Evolutionary conservation across 1,140 invertebrate genomes (phyloP).

Genomic region (Philopotamus ludificatus): DNA sequence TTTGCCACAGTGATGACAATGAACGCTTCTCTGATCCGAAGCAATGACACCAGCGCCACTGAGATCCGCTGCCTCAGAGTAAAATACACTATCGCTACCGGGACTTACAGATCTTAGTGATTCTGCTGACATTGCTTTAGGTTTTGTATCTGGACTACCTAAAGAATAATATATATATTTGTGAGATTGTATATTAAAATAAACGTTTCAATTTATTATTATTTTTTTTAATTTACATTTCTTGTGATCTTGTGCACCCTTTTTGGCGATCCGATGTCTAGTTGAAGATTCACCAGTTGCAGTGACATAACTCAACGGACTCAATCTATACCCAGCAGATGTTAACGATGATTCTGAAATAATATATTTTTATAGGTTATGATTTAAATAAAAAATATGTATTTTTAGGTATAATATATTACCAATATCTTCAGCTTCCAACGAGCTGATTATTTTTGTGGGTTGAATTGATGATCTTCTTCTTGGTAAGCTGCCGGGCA

Average conservation of each 20-base stretch:
- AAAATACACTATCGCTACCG: conserved; percentile 85
- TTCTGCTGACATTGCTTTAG: conserved; percentile 82
- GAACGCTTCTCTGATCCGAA: conserved; percentile 53
- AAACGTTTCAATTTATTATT: neutral
- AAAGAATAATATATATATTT: conserved; percentile 6
- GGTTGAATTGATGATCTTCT: conserved; percentile 62
- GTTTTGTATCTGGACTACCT: conserved; percentile 52
- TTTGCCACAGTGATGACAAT: conserved; percentile 79
- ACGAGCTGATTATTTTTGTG: conserved; percentile 50
- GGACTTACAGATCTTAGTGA: conserved; percentile 80
- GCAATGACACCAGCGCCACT: conserved; percentile 43
- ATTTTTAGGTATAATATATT: neutral
- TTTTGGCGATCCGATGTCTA: conserved; percentile 35
- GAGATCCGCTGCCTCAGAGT: conserved; percentile 71
- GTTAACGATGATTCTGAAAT: conserved; percentile 39
- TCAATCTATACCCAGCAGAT: conserved; percentile 39
- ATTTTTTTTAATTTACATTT: neutral
- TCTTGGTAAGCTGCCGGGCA: conserved; percentile 65
- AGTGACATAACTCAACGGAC: conserved; percentile 38
- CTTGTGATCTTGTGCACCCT: conserved; percentile 13
- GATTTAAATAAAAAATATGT: neutral
- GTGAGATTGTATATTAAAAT: neutral
- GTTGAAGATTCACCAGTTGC: conserved; percentile 24
- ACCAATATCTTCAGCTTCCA: conserved; percentile 57
- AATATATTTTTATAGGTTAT: too few relatives aligned